Evolutionary conservation across 2,888 invertebrate genomes (phyloP).

Genomic region (Malacosoma neustria): DNA sequence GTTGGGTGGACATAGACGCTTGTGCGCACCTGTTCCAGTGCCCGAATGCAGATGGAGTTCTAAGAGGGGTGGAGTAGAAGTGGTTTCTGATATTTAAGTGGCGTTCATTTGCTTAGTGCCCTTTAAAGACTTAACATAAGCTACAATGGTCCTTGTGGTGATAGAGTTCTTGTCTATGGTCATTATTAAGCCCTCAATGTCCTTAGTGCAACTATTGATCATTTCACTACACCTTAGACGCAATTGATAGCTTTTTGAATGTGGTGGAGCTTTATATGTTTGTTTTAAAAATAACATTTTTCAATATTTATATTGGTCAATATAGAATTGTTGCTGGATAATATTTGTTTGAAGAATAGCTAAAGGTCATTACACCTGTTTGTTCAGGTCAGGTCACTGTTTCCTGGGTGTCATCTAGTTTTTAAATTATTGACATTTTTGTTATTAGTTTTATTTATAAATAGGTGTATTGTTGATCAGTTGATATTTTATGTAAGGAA

Average conservation of each 20-base stretch:
- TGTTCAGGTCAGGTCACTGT: not conserved
- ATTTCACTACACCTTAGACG: slow-evolving; percentile 32
- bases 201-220: slow-evolving; percentile 16
- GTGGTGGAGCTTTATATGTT: slow-evolving; percentile 47
- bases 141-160: slow-evolving; percentile 43
- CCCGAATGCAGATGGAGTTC: slow-evolving; percentile 42
- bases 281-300: slow-evolving; percentile 37
- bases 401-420: slow-evolving; percentile 14
- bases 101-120: slow-evolving; percentile 70
- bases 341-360: not conserved
- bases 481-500: slow-evolving; percentile 67
- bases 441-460: slow-evolving; percentile 58
- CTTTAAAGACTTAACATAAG: slow-evolving; percentile 46
- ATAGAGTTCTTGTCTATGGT: slow-evolving; percentile 32
- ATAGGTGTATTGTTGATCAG: slow-evolving; percentile 54
- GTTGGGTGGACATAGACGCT: slow-evolving; percentile 56
- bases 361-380: not conserved
- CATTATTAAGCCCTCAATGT: slow-evolving; percentile 27
- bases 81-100: slow-evolving; percentile 65
- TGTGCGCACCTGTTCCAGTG: slow-evolving; percentile 41
- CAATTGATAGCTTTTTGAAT: slow-evolving; percentile 37
- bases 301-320: slow-evolving; percentile 23
- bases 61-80: slow-evolving; percentile 53
- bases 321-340: not conserved
- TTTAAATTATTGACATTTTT: slow-evolving; percentile 55